phyloP scores from a whole-genome alignment of 2,797 vertebrate species.

The Mormyrops attenuatus region DNA sequence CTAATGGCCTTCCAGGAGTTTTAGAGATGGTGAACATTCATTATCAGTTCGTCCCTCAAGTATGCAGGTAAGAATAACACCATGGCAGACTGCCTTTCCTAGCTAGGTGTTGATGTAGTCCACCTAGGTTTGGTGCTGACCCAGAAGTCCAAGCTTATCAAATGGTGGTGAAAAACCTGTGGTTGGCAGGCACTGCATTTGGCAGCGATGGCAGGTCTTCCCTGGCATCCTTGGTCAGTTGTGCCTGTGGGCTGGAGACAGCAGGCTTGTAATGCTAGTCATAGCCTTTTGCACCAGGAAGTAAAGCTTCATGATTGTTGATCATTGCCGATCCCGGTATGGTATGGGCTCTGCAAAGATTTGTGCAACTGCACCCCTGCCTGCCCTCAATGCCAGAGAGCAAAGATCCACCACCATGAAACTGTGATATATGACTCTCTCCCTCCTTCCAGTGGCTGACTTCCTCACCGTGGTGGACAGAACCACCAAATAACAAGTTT shows the following conservation, averaged over 20 bases:
- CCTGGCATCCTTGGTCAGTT: neutral
- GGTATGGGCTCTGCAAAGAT: neutral
- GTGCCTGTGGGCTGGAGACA: neutral
- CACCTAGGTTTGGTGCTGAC: neutral
- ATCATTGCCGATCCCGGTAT: neutral
- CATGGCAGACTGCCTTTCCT: neutral
- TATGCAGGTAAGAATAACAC: neutral
- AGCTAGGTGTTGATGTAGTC: neutral
- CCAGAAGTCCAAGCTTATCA: neutral
- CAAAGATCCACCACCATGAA: neutral
- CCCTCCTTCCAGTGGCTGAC: neutral
- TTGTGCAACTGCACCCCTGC: neutral
- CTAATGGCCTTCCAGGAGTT: neutral
- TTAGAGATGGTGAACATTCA: neutral
- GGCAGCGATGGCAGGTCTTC: neutral
- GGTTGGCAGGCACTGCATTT: neutral
- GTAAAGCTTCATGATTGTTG: neutral
- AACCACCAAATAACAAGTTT: neutral
- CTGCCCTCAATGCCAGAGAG: neutral
- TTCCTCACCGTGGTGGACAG: neutral
- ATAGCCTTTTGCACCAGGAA: neutral
- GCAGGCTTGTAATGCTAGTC: neutral
- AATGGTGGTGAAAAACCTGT: neutral
- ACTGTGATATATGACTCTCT: neutral
- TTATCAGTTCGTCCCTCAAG: neutral